Conservation (phyloP, 2,797 vertebrate genomes). For the Sebastes goodei region DNA sequence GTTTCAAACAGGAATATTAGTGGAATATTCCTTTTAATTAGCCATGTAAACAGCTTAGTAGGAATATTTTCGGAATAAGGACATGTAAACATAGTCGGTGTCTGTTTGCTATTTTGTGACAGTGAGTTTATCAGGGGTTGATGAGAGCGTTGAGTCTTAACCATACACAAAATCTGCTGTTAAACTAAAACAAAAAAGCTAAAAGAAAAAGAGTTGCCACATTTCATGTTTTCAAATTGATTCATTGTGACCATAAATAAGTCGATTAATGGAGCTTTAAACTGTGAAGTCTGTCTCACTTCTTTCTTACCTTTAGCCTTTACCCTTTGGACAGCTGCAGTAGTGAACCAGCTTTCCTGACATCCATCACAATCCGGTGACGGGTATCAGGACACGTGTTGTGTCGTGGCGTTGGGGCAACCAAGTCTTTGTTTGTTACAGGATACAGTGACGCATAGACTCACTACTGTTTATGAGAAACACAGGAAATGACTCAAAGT, state of each 20-base stretch:
- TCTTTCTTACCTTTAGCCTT: background rate
- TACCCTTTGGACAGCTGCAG: background rate
- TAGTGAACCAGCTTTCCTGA: background rate
- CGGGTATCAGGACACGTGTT: background rate
- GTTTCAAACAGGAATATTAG: too few species aligned
- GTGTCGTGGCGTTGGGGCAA: background rate
- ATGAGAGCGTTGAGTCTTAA: background rate
- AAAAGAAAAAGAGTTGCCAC: background rate
- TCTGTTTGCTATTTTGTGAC: background rate
- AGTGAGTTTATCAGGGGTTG: background rate
- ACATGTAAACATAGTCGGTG: background rate
- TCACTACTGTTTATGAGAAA: background rate
- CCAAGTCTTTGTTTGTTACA: background rate
- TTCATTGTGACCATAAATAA: background rate
- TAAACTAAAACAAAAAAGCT: background rate
- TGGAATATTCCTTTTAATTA: too few species aligned
- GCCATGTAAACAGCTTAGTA: too few species aligned
- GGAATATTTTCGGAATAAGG: background rate
- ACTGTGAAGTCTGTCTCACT: background rate
- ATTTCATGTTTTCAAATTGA: background rate
- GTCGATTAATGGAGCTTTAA: slow-evolving; percentile 12
- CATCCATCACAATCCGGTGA: background rate
- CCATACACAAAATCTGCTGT: background rate
- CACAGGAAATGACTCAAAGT: background rate
- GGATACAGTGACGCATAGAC: background rate